Base-by-base conservation (phyloP, 2,888 invertebrate species). In the Agonopterix alstromeriana region DNA sequence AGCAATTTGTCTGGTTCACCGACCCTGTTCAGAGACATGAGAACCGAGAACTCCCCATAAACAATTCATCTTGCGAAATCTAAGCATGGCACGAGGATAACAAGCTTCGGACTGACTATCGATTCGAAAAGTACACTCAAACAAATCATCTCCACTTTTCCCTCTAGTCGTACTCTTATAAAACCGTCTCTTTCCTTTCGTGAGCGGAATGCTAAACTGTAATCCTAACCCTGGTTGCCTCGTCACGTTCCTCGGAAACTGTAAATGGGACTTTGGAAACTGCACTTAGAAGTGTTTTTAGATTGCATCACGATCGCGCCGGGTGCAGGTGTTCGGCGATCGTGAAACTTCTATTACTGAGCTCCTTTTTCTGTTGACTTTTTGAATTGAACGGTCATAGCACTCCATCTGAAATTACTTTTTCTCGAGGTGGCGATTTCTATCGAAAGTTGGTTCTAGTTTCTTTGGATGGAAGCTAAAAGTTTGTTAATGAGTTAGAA, bases 1-100 rank as follows among this genome's bases (percentile, higher is more conserved):
- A 61, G 67, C 73, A 77, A 82, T 81, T 80, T 78, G 77, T 79
- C 72, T 75, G 69, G 76, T 78, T 81, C 78, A 69, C 65, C 72
- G 74, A 79, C 73, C 77, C 76, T 68, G 71, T 74, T 75, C 58
- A 58, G 56, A 65, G 57, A 65, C 67, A 63, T 55, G 63, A 63
- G 65, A 65, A 63, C 65, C 50, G 61, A 61, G 57, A 53, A 54
- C 51, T 57, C 64, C 63, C 61, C 68, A 76, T 78, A 75, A 77
- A 79, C 73, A 74, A 80, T 78, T 77, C 70, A 77, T 75, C 67
- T 74, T 65, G 61, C 57, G 48, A 66, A 76, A 74, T 73, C 67
- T 68, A 71, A 66, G 65, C 65, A 64, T 60, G 64, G 27, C 27
- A 27, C 27, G 60, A 60, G 63, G 55, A 68, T 58, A 67, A 63